Evolutionary conservation across 2,797 vertebrate species (phyloP).

Genomic region (Morelia viridis): DNA sequence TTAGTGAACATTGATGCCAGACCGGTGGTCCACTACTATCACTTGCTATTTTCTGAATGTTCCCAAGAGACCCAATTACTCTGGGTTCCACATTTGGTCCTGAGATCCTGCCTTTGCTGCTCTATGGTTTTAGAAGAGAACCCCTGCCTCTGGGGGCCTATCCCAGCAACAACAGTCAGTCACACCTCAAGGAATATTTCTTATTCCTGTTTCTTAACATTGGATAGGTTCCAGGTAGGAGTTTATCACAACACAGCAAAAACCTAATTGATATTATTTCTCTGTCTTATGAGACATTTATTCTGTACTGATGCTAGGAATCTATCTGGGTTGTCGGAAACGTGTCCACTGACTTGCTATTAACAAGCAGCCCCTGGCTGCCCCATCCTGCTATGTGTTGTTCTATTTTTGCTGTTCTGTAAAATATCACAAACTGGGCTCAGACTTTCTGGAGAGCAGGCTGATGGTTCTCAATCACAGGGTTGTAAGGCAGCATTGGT

Average conservation of each 20-base stretch:
- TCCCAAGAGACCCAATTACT: not conserved
- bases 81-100: not conserved
- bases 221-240: not conserved
- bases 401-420: not conserved
- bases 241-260: not conserved
- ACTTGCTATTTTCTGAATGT: not conserved
- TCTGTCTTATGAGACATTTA: not conserved
- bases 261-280: not conserved
- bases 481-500: rapidly evolving
- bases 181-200: not conserved
- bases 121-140: not conserved
- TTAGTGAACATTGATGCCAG: not conserved
- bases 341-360: not conserved
- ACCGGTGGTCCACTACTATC: not conserved
- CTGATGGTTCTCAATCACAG: not conserved
- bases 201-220: not conserved
- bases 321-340: not conserved
- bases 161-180: not conserved
- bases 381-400: not conserved
- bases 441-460: not conserved
- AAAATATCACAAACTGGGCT: not conserved
- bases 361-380: not conserved
- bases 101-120: not conserved
- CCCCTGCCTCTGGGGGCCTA: not conserved
- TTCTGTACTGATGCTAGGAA: not conserved